Base-by-base conservation (phyloP, 2,113 vertebrate species). In the Danio rerio region DNA sequence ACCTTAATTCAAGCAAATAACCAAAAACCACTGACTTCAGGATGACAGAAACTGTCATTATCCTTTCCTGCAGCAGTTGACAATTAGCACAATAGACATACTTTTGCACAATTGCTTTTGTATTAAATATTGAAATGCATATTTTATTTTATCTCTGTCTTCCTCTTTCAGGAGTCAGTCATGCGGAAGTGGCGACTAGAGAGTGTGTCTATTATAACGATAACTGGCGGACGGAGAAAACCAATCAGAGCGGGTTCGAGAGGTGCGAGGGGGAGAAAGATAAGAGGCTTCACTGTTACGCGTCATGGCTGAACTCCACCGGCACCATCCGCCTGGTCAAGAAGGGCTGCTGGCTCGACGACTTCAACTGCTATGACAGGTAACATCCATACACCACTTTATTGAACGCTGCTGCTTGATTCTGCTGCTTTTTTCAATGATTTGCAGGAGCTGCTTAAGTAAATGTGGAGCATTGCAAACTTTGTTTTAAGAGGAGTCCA, bases 321-420 rank as follows among this genome's bases (percentile, higher is more conserved):
- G 98, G 98, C 89, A 96, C 95, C 88, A 96, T 99, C 0, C 96
- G 97, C 89, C 94, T 99, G 73, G 97, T 99, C 90, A 99, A 98
- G 92, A 98, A 99, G 89, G 98, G 98, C 86, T 99, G 98, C 94
- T 99, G 98, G 98, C 90, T 99, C 82, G 98, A 99, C 0, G 98
- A 99, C 91, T 99, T 98, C 94, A 99, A 99, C 94, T 99, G 98
- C 92, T 99, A 99, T 1, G 97, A 98, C 95, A 96, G 97, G 98
- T 99, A 21, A 50, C 53, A 10, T 31, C 55, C 49, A 53, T 31
- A 80, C 6, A 4, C 6, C 12, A 5, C 31, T 18, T 42, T 47
- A 42, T 18, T 40, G 40, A 12, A 40, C 40, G 4, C 5, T 11
- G n/a, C 62, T n/a, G 13, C 43, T 16, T 42, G 31, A 40, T 7